A percentile compares a stretch with the other conserved stretches of the same genome.
Conservation (phyloP, 2,797 vertebrate genomes). For the Petrocephalus sullivani region DNA sequence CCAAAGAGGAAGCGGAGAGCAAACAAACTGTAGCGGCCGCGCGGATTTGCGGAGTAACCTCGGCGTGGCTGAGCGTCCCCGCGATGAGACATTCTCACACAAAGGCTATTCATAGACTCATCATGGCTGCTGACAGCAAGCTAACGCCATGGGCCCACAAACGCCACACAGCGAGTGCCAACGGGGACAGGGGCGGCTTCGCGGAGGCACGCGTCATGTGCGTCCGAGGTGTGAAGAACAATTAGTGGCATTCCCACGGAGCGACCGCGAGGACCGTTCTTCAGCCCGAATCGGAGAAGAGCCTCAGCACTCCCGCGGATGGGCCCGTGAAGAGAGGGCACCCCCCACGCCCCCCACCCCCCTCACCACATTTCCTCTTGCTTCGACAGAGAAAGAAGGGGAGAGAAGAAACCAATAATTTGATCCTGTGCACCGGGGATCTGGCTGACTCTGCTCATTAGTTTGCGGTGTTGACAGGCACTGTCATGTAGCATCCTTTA, state of each 20-base stretch:
- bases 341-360: neutral
- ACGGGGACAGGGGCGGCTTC: neutral
- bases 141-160: neutral
- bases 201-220: neutral
- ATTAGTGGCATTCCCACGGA: constrained; percentile 18
- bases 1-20: neutral
- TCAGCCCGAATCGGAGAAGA: neutral
- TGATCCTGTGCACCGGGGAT: constrained; percentile 28
- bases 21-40: constrained; percentile 13
- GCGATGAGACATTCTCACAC: constrained; percentile 17
- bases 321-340: neutral
- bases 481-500: constrained; percentile 34
- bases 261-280: neutral
- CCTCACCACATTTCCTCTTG: neutral
- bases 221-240: constrained; percentile 27
- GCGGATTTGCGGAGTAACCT: neutral
- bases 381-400: constrained; percentile 4
- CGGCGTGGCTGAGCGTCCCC: neutral
- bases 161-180: neutral
- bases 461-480: constrained; percentile 32
- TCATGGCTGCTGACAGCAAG: constrained; percentile 23
- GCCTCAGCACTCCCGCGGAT: neutral
- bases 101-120: constrained; percentile 33
- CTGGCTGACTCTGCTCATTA: constrained; percentile 29
- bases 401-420: constrained; percentile 31